Evolutionary conservation across 2,113 vertebrate genomes (phyloP).

Genomic region (Erythrolamprus reginae): DNA sequence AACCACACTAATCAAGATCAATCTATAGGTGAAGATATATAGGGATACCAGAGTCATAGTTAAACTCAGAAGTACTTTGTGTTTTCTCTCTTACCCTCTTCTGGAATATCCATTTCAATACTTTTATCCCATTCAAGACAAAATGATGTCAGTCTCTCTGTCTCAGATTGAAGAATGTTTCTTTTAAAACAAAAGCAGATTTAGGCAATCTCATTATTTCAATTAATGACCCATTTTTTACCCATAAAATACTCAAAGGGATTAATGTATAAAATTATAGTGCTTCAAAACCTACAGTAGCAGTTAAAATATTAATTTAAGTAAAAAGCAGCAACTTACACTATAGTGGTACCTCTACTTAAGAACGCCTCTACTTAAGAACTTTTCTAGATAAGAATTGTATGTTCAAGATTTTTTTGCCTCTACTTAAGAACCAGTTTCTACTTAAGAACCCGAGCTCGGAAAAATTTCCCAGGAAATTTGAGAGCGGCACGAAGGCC

Average conservation of each 20-base stretch:
- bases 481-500: too few species aligned
- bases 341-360: too few species aligned
- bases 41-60: not conserved
- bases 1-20: not conserved
- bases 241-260: not conserved
- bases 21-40: not conserved
- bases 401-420: too few species aligned
- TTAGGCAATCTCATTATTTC: not conserved
- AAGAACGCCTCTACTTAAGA: too few species aligned
- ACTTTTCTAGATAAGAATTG: too few species aligned
- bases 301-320: not conserved
- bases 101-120: conserved; percentile 81
- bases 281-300: not conserved
- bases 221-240: not conserved
- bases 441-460: too few species aligned
- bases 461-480: too few species aligned
- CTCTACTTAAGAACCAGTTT: too few species aligned
- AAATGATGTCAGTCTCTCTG: conserved; percentile 64
- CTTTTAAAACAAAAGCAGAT: conserved; percentile 57
- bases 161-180: conserved; percentile 70
- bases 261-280: not conserved
- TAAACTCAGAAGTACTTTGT: not conserved
- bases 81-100: conserved; percentile 78
- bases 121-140: conserved; percentile 78
- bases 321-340: not conserved